A percentile compares a stretch with the other conserved stretches of the same genome.
These are phyloP conservation scores for Nomia melanderi DNA, from an alignment of 1,140 invertebrate genomes.

Conservation along the genomic window DNA sequence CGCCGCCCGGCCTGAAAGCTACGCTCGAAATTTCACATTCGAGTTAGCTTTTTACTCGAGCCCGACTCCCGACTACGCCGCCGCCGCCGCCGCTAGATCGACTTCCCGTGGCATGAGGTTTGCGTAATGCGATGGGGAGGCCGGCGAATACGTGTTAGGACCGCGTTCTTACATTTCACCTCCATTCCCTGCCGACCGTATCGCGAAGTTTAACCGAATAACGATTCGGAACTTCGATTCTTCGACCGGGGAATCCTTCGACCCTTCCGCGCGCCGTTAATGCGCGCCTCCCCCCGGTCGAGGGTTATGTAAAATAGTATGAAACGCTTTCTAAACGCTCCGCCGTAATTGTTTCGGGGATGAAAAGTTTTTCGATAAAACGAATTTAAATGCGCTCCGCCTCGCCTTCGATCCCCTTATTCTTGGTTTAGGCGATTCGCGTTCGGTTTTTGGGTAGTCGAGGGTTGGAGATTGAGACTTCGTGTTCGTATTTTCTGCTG, in stretches of 20 bases:
- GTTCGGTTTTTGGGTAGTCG: too few species aligned
- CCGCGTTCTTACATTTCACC: constrained; percentile 54
- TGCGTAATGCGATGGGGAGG: constrained; percentile 49
- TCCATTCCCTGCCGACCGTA: neutral
- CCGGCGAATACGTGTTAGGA: constrained; percentile 38
- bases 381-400: too few species aligned
- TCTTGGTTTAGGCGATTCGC: too few species aligned
- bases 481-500: too few species aligned
- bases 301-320: constrained; percentile 3
- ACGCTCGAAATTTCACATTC: constrained; percentile 66
- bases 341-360: constrained; percentile 22
- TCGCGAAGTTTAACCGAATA: constrained; percentile 33
- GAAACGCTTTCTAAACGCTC: constrained; percentile 2
- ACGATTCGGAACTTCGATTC: constrained; percentile 37
- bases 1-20: constrained; percentile 33
- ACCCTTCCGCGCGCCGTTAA: neutral
- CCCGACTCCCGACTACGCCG: constrained; percentile 36
- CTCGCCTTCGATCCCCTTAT: too few species aligned
- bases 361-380: too few species aligned
- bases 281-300: neutral
- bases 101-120: constrained; percentile 61
- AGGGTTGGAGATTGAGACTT: too few species aligned
- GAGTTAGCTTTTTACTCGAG: constrained; percentile 64
- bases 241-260: neutral
- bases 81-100: too few species aligned